phyloP scores from a whole-genome alignment of 2,797 vertebrate species.

The Cirrhinus mrigala region DNA sequence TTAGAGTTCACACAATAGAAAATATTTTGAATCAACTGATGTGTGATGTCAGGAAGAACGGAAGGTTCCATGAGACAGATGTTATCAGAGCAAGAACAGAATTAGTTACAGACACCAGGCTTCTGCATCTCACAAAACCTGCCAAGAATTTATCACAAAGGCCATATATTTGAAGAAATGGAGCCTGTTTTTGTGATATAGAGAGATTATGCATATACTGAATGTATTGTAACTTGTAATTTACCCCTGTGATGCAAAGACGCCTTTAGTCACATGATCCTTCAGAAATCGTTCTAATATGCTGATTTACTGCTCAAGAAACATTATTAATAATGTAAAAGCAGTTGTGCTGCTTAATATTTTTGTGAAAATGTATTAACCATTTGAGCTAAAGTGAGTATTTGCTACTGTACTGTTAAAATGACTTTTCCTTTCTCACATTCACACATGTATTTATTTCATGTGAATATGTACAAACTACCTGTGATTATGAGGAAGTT shows the following conservation, averaged over 20 bases:
- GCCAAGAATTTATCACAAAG: background rate
- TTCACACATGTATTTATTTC: background rate
- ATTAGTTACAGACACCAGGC: background rate
- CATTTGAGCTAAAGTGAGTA: background rate
- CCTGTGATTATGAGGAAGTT: background rate
- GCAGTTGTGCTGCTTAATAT: background rate
- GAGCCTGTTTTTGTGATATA: background rate
- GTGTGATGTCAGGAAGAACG: background rate
- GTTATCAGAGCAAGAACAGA: background rate
- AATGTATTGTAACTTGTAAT: background rate
- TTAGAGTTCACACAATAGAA: background rate
- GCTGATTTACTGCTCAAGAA: background rate
- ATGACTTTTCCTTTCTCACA: background rate
- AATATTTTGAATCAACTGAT: background rate
- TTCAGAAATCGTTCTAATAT: background rate
- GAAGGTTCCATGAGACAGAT: background rate
- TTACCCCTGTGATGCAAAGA: background rate
- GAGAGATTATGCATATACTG: too few species aligned
- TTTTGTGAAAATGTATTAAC: background rate
- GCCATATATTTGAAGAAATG: background rate
- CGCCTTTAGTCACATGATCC: background rate
- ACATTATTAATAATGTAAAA: background rate
- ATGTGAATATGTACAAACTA: background rate
- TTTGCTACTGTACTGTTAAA: background rate
- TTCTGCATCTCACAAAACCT: background rate